Evolutionary conservation across 2,888 invertebrate genomes (phyloP), one percentile per base, ranked within the genome.

Genomic region (Eupeodes luniger): DNA sequence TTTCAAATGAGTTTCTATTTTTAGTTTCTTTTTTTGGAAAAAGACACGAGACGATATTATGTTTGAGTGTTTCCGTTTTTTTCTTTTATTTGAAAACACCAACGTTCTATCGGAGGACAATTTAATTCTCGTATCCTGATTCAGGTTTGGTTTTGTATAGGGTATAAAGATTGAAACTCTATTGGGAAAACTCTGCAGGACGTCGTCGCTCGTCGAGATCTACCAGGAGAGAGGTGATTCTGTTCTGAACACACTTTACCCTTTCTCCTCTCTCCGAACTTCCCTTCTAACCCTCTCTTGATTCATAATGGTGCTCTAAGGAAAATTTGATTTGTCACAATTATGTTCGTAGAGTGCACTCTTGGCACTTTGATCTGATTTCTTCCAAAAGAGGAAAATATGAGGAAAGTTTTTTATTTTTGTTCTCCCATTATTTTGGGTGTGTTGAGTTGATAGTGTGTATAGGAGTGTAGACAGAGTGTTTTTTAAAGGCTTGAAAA

Each of bases 271-370:
- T 6, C 66, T 1, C 1, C 3, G 5, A 3, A 27, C 27, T 3
- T 27, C 1, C 66, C 6, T 40, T 3, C 6, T 7, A 12, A 6
- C 9, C 34, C 0, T 12, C 12, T 3, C 1, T 9, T 12, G 6
- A 12, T 19, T 40, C 27, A 59, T 47, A 27, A 47, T n/a, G 47
- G 53, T 72, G 44, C 57, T 72, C 59, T 59, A 47, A 59, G 59
- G 53, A 53, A 75, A 75, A 83, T 61, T 57, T 81, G 80, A 81
- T 81, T 81, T 81, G 72, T 81, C 66, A 51, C 81, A 81, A 81
- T 81, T 67, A 74, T 51, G 40, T 57, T 81, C 36, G 51, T 67
- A 66, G 66, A 81, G 81, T 81, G 74, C 66, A 81, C 74, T 67
- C 55, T 59, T 81, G 74, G 66, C 59, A 81, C 74, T 74, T 62